Conservation (phyloP, 2,888 invertebrate genomes). For the Trissonchulus sp. region DNA sequence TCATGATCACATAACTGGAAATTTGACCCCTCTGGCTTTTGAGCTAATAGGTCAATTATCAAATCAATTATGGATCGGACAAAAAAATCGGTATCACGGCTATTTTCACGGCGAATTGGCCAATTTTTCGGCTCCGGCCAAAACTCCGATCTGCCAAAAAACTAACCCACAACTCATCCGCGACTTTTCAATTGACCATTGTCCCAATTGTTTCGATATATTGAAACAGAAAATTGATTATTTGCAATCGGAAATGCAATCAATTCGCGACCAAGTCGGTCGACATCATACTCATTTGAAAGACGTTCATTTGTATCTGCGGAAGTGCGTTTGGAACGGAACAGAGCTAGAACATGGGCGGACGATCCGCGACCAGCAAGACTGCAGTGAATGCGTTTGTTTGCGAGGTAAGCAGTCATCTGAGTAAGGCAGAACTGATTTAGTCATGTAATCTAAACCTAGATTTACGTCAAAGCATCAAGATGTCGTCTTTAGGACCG, state of each 20-base stretch:
- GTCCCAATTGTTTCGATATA: not conserved
- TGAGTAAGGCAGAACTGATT: too few relatives aligned
- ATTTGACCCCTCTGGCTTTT: not conserved
- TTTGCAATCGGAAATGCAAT: not conserved
- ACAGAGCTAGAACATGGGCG: constrained; percentile 2
- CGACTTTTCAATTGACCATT: not conserved
- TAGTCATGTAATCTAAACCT: too few relatives aligned
- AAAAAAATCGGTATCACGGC: not conserved
- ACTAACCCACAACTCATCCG: not conserved
- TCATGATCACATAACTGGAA: not conserved
- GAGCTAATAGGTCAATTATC: too few relatives aligned
- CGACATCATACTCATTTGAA: not conserved
- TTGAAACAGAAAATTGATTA: not conserved
- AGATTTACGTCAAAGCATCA: too few relatives aligned
- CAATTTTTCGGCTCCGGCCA: not conserved
- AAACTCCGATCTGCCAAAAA: not conserved
- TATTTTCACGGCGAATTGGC: constrained; percentile 6
- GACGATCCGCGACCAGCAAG: constrained; percentile 14
- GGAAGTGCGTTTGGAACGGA: not conserved
- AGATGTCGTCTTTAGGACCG: too few relatives aligned
- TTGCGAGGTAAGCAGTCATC: constrained; percentile 36
- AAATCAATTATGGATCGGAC: constrained; percentile 21
- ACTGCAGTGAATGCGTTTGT: constrained; percentile 42
- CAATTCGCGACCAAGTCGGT: not conserved
- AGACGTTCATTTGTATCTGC: constrained; percentile 22